Conservation (phyloP, 2,113 vertebrate species). For the Natator depressus region DNA sequence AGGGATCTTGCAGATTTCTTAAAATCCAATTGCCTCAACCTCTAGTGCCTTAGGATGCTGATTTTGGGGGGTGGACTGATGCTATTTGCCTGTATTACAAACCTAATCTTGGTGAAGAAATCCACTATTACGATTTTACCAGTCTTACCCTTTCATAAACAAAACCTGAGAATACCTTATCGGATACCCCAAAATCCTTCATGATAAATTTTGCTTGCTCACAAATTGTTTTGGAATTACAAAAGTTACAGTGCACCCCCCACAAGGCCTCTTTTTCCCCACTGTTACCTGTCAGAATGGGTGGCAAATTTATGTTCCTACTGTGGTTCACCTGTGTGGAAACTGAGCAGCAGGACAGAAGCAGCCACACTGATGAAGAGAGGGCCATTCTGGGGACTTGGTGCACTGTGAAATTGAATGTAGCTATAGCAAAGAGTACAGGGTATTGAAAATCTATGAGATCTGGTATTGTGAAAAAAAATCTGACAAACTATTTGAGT, state of each 20-base stretch:
- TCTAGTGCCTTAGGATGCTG: neutral
- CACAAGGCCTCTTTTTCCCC: neutral
- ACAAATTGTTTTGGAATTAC: neutral
- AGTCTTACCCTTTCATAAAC: neutral
- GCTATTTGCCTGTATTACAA: neutral
- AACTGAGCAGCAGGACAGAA: neutral
- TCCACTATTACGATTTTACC: neutral
- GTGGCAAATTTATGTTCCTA: neutral
- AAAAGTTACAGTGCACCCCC: neutral
- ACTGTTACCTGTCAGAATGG: neutral
- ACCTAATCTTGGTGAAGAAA: neutral
- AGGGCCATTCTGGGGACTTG: rapidly evolving
- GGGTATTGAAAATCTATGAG: neutral
- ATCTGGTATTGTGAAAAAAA: neutral
- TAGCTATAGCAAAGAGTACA: neutral
- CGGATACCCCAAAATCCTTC: neutral
- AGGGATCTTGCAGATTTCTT: neutral
- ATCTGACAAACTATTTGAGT: neutral
- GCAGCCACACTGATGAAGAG: neutral
- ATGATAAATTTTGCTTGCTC: neutral
- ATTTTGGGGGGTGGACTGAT: neutral
- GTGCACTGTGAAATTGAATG: neutral
- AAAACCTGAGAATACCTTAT: neutral
- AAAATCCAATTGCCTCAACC: neutral
- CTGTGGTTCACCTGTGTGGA: neutral